Evolutionary conservation across 2,113 vertebrate genomes (phyloP), one percentile per base, ranked within the genome.

Genomic region (Indicator maculatus): DNA sequence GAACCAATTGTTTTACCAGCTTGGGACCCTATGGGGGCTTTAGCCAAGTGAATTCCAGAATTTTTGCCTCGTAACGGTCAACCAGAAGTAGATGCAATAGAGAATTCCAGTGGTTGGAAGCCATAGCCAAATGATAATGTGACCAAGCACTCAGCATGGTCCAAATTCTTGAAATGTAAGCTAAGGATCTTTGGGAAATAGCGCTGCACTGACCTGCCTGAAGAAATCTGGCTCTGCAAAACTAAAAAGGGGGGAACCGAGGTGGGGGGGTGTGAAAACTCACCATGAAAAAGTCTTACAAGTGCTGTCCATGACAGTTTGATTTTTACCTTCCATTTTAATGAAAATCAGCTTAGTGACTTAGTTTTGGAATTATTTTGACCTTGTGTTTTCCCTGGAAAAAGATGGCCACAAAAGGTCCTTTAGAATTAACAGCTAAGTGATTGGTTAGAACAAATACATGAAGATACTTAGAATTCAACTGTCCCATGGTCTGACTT

Each of bases 1-100:
- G 98, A 99, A 7, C 98, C 99, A 3, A 76, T 98, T 11, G 96
- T 99, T 80, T 98, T 99, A 96, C 99, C 99, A 19, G 99, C 99
- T 30, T 99, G 99, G 99, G 99, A 99, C 95, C 99, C 99, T 41
- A 99, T 99, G 99, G 99, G 99, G 83, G 97, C 99, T 41, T 94
- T 99, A 90, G 99, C 99, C 38, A 98, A 99, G 96, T 97, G 97
- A 98, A 28, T 28, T 56, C 20, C n/a, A 16, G 73, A 23, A 19
- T 19, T 13, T 77, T 88, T 88, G 44, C 94, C 93, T 95, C 88
- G 72, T 86, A 78, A 52, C 1, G 19, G 70, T 70, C 90, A 78
- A 94, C 93, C 96, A 91, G 96, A 94, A 88, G 91, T 93, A 94
- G 95, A 96, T 92, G 74, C 96, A 93, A 96, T 93, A 95, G 96